Base-by-base conservation (phyloP, 2,797 vertebrate genomes). In the Emydoidea blandingii region DNA sequence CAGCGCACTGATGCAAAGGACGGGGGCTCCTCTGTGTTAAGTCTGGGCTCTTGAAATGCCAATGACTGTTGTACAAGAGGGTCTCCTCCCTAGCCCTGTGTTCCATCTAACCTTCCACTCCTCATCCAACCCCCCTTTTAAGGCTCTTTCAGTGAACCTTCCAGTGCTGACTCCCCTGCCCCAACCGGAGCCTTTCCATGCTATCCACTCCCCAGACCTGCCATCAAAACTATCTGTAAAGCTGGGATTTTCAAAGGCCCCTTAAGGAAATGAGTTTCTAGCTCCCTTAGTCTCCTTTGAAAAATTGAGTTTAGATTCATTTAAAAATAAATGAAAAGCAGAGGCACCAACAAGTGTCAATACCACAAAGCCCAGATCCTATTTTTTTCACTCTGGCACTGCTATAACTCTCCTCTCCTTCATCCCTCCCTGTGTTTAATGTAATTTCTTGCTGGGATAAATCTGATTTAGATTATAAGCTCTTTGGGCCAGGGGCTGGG, bases 241-340 rank as follows among this genome's bases (percentile, higher is more conserved):
- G 25, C 1, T 92, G 92, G 74, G 79, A 82, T 93, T 96, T 94
- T 74, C 44, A 47, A 85, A 91, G 52, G 54, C 59, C 68, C 90
- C 92, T 90, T 1, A 81, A 85, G 94, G 94, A 96, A 95, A 79
- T 94, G 91, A 94, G 41, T 2, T 29, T 50, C 65, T 83, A 56
- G 0, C 95, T 97, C 95, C 88, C 89, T 84, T 49, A n/a, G 86
- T 82, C 88, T 89, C 41, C 65, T 86, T 91, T 93, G 84, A 91
- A 94, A 93, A 62, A 90, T 44, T 52, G 72, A 47, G 54, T 81
- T 95, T 91, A 92, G 3, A 2, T 82, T 87, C 85, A 87, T 91
- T 92, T 94, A 57, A 76, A 90, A 93, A 83, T 80, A 81, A 86
- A 68, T 44, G 47, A 82, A 65, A 83, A 82, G 59, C 79, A 31